Base-by-base conservation (phyloP, 1,140 invertebrate species). In the Sarcophaga peregrina region DNA sequence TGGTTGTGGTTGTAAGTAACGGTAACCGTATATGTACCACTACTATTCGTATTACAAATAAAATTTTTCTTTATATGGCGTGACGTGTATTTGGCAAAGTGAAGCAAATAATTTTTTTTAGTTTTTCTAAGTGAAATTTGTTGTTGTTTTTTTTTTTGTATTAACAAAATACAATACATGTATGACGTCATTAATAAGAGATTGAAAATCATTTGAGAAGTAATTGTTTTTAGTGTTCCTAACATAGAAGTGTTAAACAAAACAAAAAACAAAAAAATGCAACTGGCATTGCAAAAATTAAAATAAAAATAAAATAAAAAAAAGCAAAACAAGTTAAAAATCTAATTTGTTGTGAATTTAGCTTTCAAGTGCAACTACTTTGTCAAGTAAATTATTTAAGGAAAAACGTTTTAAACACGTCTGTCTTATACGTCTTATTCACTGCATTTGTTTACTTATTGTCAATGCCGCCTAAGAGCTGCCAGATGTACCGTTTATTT, bases 181-280 rank as follows among this genome's bases (percentile, higher is more conserved):
- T n/a, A n/a, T 68, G 62, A 68, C 62, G 62, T 68, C 62, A 68
- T 68, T 68, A 20, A 58, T 58, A 9, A 25, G n/a, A 68, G 8
- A 17, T 10, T 20, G 62, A 20, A 20, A 68, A 20, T 68, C 17
- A 68, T 68, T 58, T 17, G 62, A 20, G 20, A 68, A 68, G n/a
- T 20, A 68, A 52, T 10, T 52, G 17, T 9, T 68, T 9, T 68
- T 9, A 68, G 10, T 68, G 20, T 37, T 37, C 25, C 20, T 68
- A 68, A 68, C 62, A 68, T 20, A 68, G 17, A 68, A 68, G 62
- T 68, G 62, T 68, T 20, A 68, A 62, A n/a, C 7, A 62, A 68
- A 37, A 37, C 1, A 37, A 37, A 2, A 68, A 62, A n/a, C 7
- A 62, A 68, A 37, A 37, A 37, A 37, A 37, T 37, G 25, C 25